phyloP scores from a whole-genome alignment of 1,140 invertebrate genomes.

The Drosophila equinoxialis region DNA sequence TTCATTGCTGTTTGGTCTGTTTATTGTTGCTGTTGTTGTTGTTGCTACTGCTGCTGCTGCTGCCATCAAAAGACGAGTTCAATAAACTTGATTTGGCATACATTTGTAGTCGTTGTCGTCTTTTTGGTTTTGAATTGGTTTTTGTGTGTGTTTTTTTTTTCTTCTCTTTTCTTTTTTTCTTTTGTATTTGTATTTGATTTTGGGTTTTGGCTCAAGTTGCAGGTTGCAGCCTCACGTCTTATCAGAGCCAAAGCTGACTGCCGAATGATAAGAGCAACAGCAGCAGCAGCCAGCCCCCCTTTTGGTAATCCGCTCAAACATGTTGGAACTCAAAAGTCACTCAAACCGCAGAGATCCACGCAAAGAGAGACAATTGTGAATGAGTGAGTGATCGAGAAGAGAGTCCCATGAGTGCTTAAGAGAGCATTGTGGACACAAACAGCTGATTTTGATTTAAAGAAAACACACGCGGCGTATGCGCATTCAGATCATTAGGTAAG shows the following conservation, averaged over 20 bases:
- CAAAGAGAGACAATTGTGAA: not conserved
- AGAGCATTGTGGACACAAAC: constrained; percentile 3
- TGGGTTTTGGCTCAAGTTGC: constrained; percentile 31
- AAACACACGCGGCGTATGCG: constrained; percentile 43
- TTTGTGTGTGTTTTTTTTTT: constrained; percentile 47
- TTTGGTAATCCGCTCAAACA: constrained; percentile 41
- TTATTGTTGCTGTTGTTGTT: constrained; percentile 1
- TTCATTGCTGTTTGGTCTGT: too few species aligned
- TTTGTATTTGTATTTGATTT: not conserved
- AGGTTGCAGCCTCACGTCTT: constrained; percentile 45
- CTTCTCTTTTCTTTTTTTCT: constrained; percentile 10
- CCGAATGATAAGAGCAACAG: constrained; percentile 58
- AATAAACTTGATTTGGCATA: constrained; percentile 75
- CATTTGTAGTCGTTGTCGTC: constrained; percentile 35
- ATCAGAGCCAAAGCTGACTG: constrained; percentile 29
- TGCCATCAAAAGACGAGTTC: constrained; percentile 48
- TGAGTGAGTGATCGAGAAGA: constrained; percentile 10
- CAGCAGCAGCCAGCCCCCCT: constrained; percentile 27
- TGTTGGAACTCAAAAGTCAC: constrained; percentile 53
- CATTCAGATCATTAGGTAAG: constrained; percentile 28
- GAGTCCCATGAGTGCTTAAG: constrained; percentile 8
- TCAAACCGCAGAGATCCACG: constrained; percentile 18
- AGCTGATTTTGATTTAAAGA: constrained; percentile 33
- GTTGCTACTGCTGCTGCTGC: constrained; percentile 15
- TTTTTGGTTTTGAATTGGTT: not conserved